Evolutionary conservation across 92 coral and sea anemone species (phyloP), one percentile per base, ranked within the genome.

Genomic region (Phenganax marumi): DNA sequence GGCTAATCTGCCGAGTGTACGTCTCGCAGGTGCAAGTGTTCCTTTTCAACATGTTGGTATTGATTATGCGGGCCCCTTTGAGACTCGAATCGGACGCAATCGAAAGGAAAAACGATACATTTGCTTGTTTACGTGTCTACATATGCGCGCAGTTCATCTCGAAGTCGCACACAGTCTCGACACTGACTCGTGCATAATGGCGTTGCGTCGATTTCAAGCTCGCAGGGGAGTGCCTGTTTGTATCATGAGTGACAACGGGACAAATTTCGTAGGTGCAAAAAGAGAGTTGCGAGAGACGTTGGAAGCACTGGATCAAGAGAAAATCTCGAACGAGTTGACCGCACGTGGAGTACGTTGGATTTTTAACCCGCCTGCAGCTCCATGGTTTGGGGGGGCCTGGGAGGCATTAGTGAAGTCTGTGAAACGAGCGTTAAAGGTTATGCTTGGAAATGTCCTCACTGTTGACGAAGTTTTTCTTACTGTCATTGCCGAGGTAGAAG

Each of bases 11-110:
- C 88, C 80, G 48, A 53, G 23, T 12, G 54, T 33, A 39, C 86
- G n/a, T 48, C 91, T 87, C 50, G 25, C 78, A 7, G 75, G 81
- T 52, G 73, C 68, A 51, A 84, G 88, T 52, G 63, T 74, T 33
- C 90, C 85, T 6, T 84, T 88, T 46, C 56, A 88, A 62, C 62
- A 83, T 12, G 83, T 80, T 2, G 84, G 91, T 4, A 25, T 88
- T 50, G 89, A 88, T 61, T 85, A 88, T 26, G 88, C 88, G 5
- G 86, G 88, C 4, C 91, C 91, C 18, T 88, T 84, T 53, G 18
- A 17, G 23, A 85, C 69, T 8, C 77, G 88, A 12, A 58, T 88
- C 46, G 90, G 88, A 21, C 87, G 90, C 51, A 88, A 84, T 68
- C 72, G 77, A 77, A 68, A 77, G 49, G 81, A 84, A 61, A 88